Percentiles rank a stretch among this genome's conserved stretches.
phyloP scores from a whole-genome alignment of 2,797 vertebrate species.

The Onychomys leucogaster region DNA sequence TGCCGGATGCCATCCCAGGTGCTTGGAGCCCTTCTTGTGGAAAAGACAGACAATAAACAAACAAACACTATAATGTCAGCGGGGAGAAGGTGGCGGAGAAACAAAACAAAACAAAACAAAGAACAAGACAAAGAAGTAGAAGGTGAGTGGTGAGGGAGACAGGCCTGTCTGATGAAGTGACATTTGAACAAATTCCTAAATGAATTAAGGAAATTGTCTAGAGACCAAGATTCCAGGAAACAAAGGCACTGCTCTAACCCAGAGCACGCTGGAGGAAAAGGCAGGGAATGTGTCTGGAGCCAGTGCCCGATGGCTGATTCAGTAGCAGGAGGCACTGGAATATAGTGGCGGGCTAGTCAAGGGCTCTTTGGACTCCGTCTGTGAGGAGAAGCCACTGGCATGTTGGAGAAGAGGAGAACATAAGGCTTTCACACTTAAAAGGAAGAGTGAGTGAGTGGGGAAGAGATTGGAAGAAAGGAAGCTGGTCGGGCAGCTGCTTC shows the following conservation, averaged over 20 bases:
- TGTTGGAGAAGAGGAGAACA: not conserved
- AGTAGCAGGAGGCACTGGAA: not conserved
- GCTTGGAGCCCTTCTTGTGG: not conserved
- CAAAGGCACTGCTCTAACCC: not conserved
- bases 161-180: not conserved
- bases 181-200: slow-evolving; percentile 15
- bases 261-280: not conserved
- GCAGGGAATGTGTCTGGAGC: not conserved
- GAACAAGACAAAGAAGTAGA: not conserved
- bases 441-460: not conserved
- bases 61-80: not conserved
- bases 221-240: not conserved
- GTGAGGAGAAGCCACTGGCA: not conserved
- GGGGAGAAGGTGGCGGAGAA: not conserved
- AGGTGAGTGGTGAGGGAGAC: not conserved
- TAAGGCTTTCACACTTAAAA: not conserved
- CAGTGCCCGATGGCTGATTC: not conserved
- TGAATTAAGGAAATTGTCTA: not conserved
- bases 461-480: not conserved
- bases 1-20: not conserved
- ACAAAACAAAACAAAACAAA: not conserved
- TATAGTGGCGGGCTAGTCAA: not conserved
- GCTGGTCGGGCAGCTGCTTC: rapidly evolving
- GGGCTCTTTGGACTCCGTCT: not conserved
- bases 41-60: slow-evolving; percentile 52